Evolutionary conservation across 1,140 invertebrate species (phyloP).

Genomic region (Papilio polyxenes): DNA sequence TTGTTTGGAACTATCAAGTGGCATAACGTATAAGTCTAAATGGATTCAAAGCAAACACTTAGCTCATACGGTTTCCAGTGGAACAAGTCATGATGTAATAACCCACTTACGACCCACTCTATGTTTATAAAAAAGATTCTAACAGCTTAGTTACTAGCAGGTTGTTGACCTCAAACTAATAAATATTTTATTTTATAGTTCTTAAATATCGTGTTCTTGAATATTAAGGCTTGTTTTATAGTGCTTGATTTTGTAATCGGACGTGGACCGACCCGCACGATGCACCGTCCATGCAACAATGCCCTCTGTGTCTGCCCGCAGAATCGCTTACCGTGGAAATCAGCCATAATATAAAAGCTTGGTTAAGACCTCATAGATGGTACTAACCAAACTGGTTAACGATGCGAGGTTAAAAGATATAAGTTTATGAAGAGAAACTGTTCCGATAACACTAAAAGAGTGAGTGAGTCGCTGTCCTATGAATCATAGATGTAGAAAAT

Average conservation of each 20-base stretch:
- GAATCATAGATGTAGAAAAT: not conserved
- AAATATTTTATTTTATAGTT: too few species aligned
- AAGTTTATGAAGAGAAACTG: too few species aligned
- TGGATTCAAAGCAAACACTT: not conserved
- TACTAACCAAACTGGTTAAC: not conserved
- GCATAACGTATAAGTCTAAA: not conserved
- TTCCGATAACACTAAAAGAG: not conserved
- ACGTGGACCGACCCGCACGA: not conserved
- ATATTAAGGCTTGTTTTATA: not conserved
- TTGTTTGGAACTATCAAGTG: not conserved
- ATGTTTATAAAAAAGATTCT: slow-evolving; percentile 7
- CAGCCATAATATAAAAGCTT: not conserved
- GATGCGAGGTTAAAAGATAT: not conserved
- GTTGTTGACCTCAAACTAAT: slow-evolving; percentile 21
- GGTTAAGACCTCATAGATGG: not conserved
- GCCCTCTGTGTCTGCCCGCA: not conserved
- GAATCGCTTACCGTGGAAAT: not conserved
- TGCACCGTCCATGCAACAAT: not conserved
- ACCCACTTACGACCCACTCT: slow-evolving; percentile 7
- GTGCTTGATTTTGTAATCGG: not conserved
- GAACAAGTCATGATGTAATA: slow-evolving; percentile 7
- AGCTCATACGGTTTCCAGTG: not conserved
- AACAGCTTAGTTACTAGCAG: not conserved
- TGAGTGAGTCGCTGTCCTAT: not conserved
- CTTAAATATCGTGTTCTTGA: not conserved